phyloP scores from a whole-genome alignment of 2,113 vertebrate species.

The Vombatus ursinus region DNA sequence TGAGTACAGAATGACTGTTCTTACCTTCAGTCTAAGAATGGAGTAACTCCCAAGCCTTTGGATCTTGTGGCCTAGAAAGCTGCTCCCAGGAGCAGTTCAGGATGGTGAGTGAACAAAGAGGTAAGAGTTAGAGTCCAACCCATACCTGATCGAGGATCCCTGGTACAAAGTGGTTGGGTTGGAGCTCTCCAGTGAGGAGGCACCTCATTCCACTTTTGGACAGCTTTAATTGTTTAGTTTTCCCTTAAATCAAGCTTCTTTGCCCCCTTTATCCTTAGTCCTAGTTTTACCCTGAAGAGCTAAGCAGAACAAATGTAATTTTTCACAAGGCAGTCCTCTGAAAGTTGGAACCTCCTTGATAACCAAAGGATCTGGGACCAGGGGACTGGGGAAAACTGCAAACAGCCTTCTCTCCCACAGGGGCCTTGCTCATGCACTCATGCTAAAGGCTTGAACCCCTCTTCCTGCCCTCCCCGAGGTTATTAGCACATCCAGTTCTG shows the following conservation, averaged over 20 bases:
- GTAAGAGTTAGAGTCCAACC: background rate
- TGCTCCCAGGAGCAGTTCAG: background rate
- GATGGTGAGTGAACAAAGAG: background rate
- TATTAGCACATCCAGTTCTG: background rate
- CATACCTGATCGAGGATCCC: background rate
- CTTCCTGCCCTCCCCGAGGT: no score
- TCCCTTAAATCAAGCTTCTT: background rate
- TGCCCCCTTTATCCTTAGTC: background rate
- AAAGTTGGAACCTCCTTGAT: background rate
- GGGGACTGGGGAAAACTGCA: background rate
- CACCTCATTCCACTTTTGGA: background rate
- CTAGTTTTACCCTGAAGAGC: background rate
- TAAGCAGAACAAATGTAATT: no score
- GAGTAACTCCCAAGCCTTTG: background rate
- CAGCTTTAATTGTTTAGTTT: background rate
- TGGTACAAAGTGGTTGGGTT: background rate
- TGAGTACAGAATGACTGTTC: background rate
- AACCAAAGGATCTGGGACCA: background rate
- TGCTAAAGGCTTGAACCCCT: background rate
- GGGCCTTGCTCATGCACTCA: background rate
- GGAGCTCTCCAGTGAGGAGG: background rate
- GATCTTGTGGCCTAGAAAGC: background rate
- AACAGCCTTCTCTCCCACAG: background rate
- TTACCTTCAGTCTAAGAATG: background rate
- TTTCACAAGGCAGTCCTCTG: background rate